Evolutionary conservation across 2,888 invertebrate genomes (phyloP), one percentile per base, ranked within the genome.

Genomic region (Lottia scabra): DNA sequence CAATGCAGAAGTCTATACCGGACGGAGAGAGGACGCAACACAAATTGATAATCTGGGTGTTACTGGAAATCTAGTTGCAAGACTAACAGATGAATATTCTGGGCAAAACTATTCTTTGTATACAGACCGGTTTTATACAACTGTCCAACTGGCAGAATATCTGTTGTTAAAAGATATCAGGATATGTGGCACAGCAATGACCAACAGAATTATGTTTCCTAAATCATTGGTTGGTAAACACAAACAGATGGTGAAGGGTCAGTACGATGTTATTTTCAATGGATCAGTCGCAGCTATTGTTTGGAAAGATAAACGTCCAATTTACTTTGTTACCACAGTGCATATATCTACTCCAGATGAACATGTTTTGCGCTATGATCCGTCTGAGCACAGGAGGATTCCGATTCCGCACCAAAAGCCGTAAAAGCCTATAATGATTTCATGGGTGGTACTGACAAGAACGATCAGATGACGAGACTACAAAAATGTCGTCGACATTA

Each of bases 401-500:
- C 45, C 45, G 10, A 66, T 63, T n/a, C 56, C 16, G 44, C 46
- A 44, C 75, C 75, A 56, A 65, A 68, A 65, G n/a, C 71, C 38
- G 67, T 75, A 27, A 70, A 8, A 46, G 56, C 62, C 26, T 76
- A 71, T 68, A 76, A 75, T 64, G 38, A 26, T 15, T 71, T 62
- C 48, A 76, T 75, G 75, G 75, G 75, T 43, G 75, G 75, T 26
- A 68, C 65, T 23, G 74, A 75, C 56, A 62, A 66, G 4, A 76
- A 75, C 45, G 67, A 71, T 63, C 56, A 19, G 19, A 56, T 56
- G 56, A 56, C 56, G 0, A 56, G 23, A 23, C 56, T 56, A 0
- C 56, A 56, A 23, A 56, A 56, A 56, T 56, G 56, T 8, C n/a
- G 56, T 23, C 1, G 56, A 13, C 56, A 56, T 68, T 75, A 75